Base-by-base conservation (phyloP, 2,888 invertebrate genomes). In the Eupithecia dodoneata region DNA sequence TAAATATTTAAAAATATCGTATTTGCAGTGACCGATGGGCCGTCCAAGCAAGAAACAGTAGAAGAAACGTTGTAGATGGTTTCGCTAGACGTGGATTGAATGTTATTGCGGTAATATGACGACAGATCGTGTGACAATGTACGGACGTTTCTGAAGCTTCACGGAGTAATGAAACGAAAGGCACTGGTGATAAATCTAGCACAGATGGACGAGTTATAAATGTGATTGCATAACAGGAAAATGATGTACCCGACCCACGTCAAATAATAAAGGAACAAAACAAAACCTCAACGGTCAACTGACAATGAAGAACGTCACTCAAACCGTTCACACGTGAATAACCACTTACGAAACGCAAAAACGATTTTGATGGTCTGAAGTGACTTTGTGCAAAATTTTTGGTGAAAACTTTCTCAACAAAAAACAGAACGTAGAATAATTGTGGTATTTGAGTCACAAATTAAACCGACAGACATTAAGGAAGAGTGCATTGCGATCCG, bases 401-500 rank as follows among this genome's bases (percentile, higher is more conserved):
- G 80, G 71, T 71, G 81, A 81, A 84, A 81, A 80, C 80, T 82
- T 81, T 81, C 81, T 73, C 71, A 59, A 74, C 79, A 81, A 80
- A 82, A 69, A 81, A 82, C 80, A 73, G 59, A 84, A 82, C 86
- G 85, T 84, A 85, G 87, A 87, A 88, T 88, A 87, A 90, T 85
- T 87, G 87, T 89, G 89, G 87, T 87, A 85, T 87, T 87, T 85
- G 88, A 88, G 83, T 88, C 89, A 89, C 88, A 90, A 93, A 92
- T 94, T 92, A 92, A 92, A 88, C 47, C 78, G 87, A 86, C 90
- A 91, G 90, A 89, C 88, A 93, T 93, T 91, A 89, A 88, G 90
- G 90, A 89, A 88, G 87, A 85, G 86, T 74, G 87, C 92, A 93
- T 92, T 90, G 90, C 90, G 88, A 87, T 90, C 90, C 89, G 88